phyloP scores from a whole-genome alignment of 2,888 invertebrate genomes.

The Hypena proboscidalis region DNA sequence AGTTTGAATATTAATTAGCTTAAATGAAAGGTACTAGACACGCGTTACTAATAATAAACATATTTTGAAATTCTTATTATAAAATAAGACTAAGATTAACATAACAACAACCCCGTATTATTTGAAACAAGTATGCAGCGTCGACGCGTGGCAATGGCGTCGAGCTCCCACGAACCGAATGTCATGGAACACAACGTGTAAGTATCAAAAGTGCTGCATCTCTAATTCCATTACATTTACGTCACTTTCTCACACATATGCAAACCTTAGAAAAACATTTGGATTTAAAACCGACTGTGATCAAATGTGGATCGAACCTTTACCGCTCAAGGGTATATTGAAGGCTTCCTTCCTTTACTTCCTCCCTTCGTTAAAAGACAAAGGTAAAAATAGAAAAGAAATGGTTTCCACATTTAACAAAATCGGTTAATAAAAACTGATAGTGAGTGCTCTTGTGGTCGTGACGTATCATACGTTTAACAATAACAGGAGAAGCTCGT shows the following conservation, averaged over 20 bases:
- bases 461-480: slow-evolving; percentile 35
- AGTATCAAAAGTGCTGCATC: slow-evolving; percentile 60
- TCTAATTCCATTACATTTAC: slow-evolving; percentile 42
- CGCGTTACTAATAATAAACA: slow-evolving; percentile 72
- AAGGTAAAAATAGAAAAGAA: slow-evolving; percentile 19
- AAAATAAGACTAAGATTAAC: slow-evolving; percentile 78
- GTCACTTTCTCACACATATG: slow-evolving; percentile 50
- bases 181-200: slow-evolving; percentile 51
- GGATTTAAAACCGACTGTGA: slow-evolving; percentile 41
- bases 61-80: slow-evolving; percentile 75
- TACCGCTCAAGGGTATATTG: slow-evolving; percentile 14
- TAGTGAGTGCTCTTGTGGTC: slow-evolving; percentile 26
- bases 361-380: slow-evolving; percentile 17
- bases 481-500: slow-evolving; percentile 14
- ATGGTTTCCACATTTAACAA: slow-evolving; percentile 38
- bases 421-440: slow-evolving; percentile 34
- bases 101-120: slow-evolving; percentile 79
- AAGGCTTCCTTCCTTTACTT: slow-evolving; percentile 3
- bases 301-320: slow-evolving; percentile 42
- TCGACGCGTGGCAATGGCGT: slow-evolving; percentile 31
- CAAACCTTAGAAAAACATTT: slow-evolving; percentile 59
- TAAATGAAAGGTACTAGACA: slow-evolving; percentile 75
- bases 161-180: slow-evolving; percentile 28
- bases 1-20: slow-evolving; percentile 73
- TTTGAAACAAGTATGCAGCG: slow-evolving; percentile 63